Evolutionary conservation across 2,797 vertebrate genomes (phyloP).

Genomic region (Alca torda): DNA sequence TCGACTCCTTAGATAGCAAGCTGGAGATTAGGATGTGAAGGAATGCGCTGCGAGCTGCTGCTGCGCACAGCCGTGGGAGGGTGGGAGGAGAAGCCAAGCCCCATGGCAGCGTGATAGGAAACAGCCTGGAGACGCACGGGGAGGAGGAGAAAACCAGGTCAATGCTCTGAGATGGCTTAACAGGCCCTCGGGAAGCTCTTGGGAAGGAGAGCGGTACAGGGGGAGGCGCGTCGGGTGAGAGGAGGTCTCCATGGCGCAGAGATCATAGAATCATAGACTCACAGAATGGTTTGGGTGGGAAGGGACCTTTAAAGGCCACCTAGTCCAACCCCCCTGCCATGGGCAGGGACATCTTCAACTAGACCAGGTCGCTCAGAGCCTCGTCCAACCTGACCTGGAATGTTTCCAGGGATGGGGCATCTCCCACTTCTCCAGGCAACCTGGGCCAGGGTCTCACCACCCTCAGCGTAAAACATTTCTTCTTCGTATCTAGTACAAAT

Average conservation of each 20-base stretch:
- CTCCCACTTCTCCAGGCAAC: not conserved
- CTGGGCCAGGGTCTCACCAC: fast-evolving
- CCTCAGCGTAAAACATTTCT: fast-evolving
- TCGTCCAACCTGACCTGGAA: fast-evolving
- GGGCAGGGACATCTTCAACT: not conserved
- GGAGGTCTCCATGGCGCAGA: not conserved
- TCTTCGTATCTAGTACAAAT: fast-evolving
- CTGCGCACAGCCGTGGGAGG: not conserved
- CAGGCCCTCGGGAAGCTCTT: not conserved
- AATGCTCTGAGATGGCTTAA: not conserved
- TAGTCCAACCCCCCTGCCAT: fast-evolving
- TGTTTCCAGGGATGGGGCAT: not conserved
- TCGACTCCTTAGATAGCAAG: conserved; percentile 29
- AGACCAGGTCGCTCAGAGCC: fast-evolving
- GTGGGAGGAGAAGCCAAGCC: conserved; percentile 11
- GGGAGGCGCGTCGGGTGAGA: fast-evolving
- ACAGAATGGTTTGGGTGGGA: not conserved
- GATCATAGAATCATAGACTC: not conserved
- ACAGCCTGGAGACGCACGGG: not conserved
- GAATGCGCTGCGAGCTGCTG: not conserved
- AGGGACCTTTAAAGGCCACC: not conserved
- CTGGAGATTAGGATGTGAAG: conserved; percentile 6
- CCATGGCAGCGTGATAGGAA: not conserved
- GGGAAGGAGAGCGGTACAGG: fast-evolving
- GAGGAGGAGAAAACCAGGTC: not conserved